Evolutionary conservation across 2,888 invertebrate species (phyloP).

Genomic region (Dioctria linearis): DNA sequence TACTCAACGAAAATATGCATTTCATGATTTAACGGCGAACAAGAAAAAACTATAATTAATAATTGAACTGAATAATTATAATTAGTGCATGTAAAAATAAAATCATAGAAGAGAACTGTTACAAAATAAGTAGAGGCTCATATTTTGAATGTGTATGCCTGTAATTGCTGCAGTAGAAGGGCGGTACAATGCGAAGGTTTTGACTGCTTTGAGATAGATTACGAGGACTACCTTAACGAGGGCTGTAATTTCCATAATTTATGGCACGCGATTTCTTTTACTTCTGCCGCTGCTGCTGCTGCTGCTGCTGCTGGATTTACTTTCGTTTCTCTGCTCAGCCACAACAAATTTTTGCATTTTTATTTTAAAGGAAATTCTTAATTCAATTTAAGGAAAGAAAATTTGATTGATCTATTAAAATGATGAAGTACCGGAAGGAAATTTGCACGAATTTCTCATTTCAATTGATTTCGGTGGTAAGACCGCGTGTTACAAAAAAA

Average conservation of each 20-base stretch:
- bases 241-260: conserved; percentile 61
- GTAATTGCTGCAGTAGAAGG: not conserved
- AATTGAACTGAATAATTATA: conserved; percentile 56
- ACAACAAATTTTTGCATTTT: not conserved
- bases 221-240: conserved; percentile 8
- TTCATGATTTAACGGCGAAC: not conserved
- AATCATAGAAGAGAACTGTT: not conserved
- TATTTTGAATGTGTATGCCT: no score
- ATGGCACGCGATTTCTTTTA: conserved; percentile 60
- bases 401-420: conserved; percentile 46
- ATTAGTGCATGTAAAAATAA: conserved; percentile 54
- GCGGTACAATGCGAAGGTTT: conserved; percentile 16
- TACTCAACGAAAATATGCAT: not conserved
- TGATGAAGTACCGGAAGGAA: conserved; percentile 19
- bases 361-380: conserved; percentile 18
- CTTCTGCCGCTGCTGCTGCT: not conserved
- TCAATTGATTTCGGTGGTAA: not conserved
- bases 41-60: conserved; percentile 37
- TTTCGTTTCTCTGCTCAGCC: conserved; percentile 14
- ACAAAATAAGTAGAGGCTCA: conserved; percentile 28
- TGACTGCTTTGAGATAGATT: conserved; percentile 24
- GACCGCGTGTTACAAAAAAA: no score
- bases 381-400: conserved; percentile 40
- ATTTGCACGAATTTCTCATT: not conserved
- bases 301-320: not conserved